Conservation (phyloP, 1,140 invertebrate genomes). For the Brachionus asplanchnoidis region DNA sequence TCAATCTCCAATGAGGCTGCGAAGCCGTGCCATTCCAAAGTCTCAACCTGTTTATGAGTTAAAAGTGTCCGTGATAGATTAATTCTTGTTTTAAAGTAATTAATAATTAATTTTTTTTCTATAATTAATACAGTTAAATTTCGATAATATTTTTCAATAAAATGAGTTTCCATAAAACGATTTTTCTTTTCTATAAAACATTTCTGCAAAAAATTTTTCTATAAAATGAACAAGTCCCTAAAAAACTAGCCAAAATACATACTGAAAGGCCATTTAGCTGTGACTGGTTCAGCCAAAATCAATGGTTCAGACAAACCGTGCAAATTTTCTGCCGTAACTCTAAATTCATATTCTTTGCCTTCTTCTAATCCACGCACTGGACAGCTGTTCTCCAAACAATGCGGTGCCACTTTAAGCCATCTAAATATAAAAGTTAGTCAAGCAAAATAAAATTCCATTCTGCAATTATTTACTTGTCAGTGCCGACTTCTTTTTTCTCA, state of each 20-base stretch:
- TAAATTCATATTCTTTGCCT: conserved; percentile 88
- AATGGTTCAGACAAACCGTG: conserved; percentile 89
- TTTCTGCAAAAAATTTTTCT: too few relatives aligned
- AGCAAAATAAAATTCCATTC: not conserved
- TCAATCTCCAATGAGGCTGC: too few relatives aligned
- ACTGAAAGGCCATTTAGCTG: conserved; percentile 90
- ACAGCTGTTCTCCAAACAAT: conserved; percentile 68
- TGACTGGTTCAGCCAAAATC: conserved; percentile 76
- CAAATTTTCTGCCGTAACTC: conserved; percentile 93
- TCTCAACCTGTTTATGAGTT: too few relatives aligned
- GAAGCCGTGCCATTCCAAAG: too few relatives aligned
- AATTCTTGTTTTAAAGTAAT: too few relatives aligned
- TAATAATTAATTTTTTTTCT: too few relatives aligned
- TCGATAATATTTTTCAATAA: too few relatives aligned
- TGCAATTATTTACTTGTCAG: conserved; percentile 55
- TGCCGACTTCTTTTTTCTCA: conserved; percentile 76
- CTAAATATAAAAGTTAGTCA: not conserved
- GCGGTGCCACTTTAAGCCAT: conserved; percentile 41
- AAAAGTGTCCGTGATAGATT: too few relatives aligned
- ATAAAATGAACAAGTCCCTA: too few relatives aligned
- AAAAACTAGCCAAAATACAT: conserved; percentile 43
- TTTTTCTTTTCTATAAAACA: too few relatives aligned
- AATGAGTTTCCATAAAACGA: too few relatives aligned
- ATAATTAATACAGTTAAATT: too few relatives aligned
- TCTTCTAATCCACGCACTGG: conserved; percentile 83